Percentiles rank a stretch among this genome's conserved stretches.
Conservation (phyloP, 2,113 vertebrate species). For the Coryphaenoides rupestris region DNA sequence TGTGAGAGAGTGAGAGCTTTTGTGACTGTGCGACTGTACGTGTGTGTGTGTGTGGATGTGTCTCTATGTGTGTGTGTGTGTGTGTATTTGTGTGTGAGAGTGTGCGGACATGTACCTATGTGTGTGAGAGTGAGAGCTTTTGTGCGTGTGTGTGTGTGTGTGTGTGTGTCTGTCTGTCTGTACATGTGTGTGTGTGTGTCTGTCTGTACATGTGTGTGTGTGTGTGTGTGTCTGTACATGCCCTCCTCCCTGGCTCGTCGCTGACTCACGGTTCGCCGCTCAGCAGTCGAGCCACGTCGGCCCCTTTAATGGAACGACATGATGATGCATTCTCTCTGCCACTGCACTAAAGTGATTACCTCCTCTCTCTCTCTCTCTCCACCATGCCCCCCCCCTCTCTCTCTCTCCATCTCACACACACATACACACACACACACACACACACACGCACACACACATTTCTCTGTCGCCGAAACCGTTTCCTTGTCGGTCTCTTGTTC, state of each 20-base stretch:
- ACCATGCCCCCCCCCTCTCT: background rate
- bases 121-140: background rate
- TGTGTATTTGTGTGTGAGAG: background rate
- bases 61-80: constrained; percentile 9
- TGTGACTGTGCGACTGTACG: background rate
- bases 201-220: background rate
- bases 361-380: constrained; percentile 22
- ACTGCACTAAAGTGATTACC: constrained; percentile 49
- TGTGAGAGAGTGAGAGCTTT: background rate
- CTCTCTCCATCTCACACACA: background rate
- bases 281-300: constrained; percentile 62
- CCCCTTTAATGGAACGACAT: constrained; percentile 57
- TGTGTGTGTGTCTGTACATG: constrained; percentile 14
- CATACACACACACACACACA: too few species aligned
- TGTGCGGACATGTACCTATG: constrained; percentile 10
- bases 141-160: constrained; percentile 1
- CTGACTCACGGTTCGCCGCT: constrained; percentile 67
- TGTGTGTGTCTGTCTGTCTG: constrained; percentile 13
- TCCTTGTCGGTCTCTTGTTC: background rate
- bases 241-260: constrained; percentile 31
- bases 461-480: background rate
- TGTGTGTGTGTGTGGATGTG: constrained; percentile 14
- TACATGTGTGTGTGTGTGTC: background rate
- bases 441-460: too few species aligned
- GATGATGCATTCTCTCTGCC: constrained; percentile 62